A percentile compares a stretch with the other conserved stretches of the same genome.
phyloP scores from a whole-genome alignment of 92 coral and sea anemone species.

The Meandrina meandrites region DNA sequence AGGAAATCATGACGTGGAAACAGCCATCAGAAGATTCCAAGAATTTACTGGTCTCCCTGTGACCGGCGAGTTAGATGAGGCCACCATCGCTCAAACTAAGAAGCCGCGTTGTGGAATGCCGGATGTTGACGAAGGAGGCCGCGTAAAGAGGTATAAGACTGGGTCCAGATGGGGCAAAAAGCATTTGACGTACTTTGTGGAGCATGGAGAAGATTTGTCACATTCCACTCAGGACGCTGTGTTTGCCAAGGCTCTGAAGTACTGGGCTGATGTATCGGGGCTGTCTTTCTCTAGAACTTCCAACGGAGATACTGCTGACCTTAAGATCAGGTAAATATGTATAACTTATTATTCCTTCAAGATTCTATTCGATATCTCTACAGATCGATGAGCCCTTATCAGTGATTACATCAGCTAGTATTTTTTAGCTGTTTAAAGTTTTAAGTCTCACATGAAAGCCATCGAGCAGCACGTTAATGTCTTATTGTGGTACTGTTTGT shows the following conservation, averaged over 20 bases:
- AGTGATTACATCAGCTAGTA: too few species aligned
- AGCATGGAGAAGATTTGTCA: constrained; percentile 52
- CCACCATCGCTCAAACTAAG: constrained; percentile 53
- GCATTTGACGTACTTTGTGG: constrained; percentile 46
- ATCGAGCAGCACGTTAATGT: too few species aligned
- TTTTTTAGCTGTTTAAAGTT: too few species aligned
- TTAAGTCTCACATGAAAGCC: too few species aligned
- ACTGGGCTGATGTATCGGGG: constrained; percentile 75
- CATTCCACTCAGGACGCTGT: constrained; percentile 38
- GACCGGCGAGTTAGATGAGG: constrained; percentile 50
- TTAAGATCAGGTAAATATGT: constrained; percentile 53
- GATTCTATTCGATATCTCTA: too few species aligned
- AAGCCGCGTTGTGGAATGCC: constrained; percentile 30
- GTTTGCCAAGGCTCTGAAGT: constrained; percentile 58
- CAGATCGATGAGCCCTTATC: too few species aligned
- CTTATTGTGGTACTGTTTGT: too few species aligned
- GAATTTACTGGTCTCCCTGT: constrained; percentile 49
- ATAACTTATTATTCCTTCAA: too few species aligned
- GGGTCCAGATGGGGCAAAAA: constrained; percentile 48
- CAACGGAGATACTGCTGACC: constrained; percentile 40
- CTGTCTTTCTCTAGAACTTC: constrained; percentile 52
- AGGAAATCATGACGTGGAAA: constrained; percentile 52
- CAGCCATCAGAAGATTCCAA: constrained; percentile 46
- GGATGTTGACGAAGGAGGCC: not conserved
- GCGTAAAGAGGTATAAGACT: constrained; percentile 35